Evolutionary conservation across 1,140 invertebrate genomes (phyloP).

Genomic region (Zaprionus lachaisei): DNA sequence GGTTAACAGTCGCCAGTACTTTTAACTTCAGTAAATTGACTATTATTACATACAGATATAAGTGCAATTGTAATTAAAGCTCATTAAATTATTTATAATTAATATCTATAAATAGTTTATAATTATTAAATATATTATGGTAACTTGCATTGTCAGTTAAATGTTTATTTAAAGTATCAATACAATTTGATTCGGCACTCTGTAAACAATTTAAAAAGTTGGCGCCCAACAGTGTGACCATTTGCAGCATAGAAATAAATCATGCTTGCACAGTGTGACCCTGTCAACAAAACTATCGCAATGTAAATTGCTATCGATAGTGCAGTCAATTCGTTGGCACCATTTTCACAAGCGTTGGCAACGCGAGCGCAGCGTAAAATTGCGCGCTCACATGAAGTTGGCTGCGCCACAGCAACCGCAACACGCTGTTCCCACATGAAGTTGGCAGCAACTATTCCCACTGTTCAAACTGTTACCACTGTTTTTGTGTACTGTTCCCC

Average conservation of each 20-base stretch:
- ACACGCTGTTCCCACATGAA: neutral
- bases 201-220: neutral
- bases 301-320: neutral
- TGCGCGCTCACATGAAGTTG: constrained; percentile 34
- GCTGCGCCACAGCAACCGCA: neutral
- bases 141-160: too few species aligned
- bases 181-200: too few species aligned
- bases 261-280: too few species aligned
- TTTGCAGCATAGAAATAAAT: neutral
- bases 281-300: neutral
- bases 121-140: too few species aligned
- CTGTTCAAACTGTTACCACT: constrained; percentile 22
- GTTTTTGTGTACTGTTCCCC: constrained; percentile 3
- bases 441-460: neutral
- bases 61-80: too few species aligned
- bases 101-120: too few species aligned
- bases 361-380: constrained; percentile 14
- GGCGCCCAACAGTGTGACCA: neutral
- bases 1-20: neutral
- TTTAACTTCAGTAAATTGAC: neutral
- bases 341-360: constrained; percentile 21
- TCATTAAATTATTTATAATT: too few species aligned
- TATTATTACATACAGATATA: too few species aligned
- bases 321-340: neutral
- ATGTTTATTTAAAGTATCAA: too few species aligned